phyloP scores from a whole-genome alignment of 2,888 invertebrate species.

The Alitta virens region DNA sequence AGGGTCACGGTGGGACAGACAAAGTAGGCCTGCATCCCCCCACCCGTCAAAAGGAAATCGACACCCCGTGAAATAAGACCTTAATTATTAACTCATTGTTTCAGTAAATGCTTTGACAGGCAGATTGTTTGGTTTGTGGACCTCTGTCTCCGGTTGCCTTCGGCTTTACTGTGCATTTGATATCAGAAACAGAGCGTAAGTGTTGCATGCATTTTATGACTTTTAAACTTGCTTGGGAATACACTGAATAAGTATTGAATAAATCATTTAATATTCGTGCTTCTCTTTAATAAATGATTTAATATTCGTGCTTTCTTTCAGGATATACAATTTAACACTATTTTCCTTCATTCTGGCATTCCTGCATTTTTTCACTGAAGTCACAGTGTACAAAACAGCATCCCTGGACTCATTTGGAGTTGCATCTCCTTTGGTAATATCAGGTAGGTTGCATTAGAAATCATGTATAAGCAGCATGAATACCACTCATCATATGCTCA shows the following conservation, averaged over 20 bases:
- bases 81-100: slow-evolving; percentile 25
- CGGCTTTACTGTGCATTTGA: slow-evolving; percentile 40
- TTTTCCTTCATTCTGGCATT: slow-evolving; percentile 38
- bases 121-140: slow-evolving; percentile 43
- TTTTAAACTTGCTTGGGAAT: too few species aligned
- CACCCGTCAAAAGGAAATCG: too few species aligned
- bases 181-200: slow-evolving; percentile 39
- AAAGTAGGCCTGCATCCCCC: too few species aligned
- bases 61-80: too few species aligned
- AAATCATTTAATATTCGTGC: too few species aligned
- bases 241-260: too few species aligned
- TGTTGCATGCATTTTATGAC: too few species aligned
- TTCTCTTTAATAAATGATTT: too few species aligned
- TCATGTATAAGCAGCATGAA: too few species aligned
- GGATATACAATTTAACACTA: slow-evolving; percentile 39
- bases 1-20: too few species aligned
- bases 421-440: slow-evolving; percentile 35
- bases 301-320: slow-evolving; percentile 16
- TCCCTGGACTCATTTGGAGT: slow-evolving; percentile 31
- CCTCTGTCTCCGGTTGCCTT: slow-evolving; percentile 34
- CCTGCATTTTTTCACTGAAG: slow-evolving; percentile 37
- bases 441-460: too few species aligned
- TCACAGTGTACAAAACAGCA: slow-evolving; percentile 37
- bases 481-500: too few species aligned
- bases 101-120: slow-evolving; percentile 36